A percentile compares a stretch with the other conserved stretches of the same genome.
Conservation (phyloP, 2,888 invertebrate species). For the Netelia inedita region DNA sequence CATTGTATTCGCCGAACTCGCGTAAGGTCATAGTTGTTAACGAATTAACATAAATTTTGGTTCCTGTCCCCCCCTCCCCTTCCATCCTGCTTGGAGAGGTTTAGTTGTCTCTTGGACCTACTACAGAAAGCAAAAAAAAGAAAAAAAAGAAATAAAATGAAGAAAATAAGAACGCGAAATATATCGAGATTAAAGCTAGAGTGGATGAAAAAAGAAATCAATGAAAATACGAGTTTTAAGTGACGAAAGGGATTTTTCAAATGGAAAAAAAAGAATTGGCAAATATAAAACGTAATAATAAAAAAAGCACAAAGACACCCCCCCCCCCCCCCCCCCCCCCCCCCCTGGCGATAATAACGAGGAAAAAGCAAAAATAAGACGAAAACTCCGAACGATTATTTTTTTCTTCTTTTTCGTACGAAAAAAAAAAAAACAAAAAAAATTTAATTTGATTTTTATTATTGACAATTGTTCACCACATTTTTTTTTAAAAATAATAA, state of each 20-base stretch:
- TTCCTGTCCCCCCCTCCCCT: conserved; percentile 78
- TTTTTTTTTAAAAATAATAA: no score
- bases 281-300: neutral
- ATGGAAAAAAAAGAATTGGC: conserved; percentile 2
- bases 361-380: neutral
- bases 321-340: no score
- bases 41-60: conserved; percentile 75
- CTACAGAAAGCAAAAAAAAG: conserved; percentile 53
- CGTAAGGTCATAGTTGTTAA: conserved; percentile 74
- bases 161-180: conserved; percentile 3
- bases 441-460: neutral
- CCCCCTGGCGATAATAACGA: neutral
- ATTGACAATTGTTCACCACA: no score
- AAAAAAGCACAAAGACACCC: neutral
- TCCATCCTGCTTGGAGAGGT: conserved; percentile 82
- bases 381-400: neutral
- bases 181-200: conserved; percentile 4
- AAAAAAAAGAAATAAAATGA: conserved; percentile 61
- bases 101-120: conserved; percentile 70
- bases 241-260: neutral
- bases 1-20: conserved; percentile 46
- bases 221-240: neutral
- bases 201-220: no score
- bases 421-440: neutral
- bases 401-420: neutral